Evolutionary conservation across 2,113 vertebrate species (phyloP), one percentile per base, ranked within the genome.

Genomic region (Hypocryptadius cinnamomeus): DNA sequence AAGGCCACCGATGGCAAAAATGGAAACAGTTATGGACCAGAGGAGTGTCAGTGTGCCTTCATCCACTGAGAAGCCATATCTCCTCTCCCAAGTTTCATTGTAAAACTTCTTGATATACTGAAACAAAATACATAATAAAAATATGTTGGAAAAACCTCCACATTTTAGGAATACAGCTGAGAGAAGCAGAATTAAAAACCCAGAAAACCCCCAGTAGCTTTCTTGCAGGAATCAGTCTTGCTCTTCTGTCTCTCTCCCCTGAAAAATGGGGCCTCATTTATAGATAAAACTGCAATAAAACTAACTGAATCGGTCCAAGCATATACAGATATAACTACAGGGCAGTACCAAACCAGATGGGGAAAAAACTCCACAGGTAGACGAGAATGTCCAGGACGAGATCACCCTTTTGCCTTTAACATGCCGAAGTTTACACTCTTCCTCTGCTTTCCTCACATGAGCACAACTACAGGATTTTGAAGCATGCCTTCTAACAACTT

Each of bases 11-110:
- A 99, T 98, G 70, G 99, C 98, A 90, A 99, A 99, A 95, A 99
- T 97, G 77, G 99, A 99, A 78, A 99, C 99, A 0, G 98, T 99
- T 96, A 99, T 33, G 15, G 99, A 99, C 99, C 99, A 99, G 47
- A 99, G 98, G 42, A 99, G 95, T 1, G 98, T 99, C 86, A 98
- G 68, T 0, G 96, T 98, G 72, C 97, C 95, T 5, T 92, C 90
- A 57, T 97, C 91, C 16, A 98, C 73, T 0, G 97, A 96, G 24
- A 97, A 95, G 17, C 97, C 97, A 0, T 98, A 98, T 28, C 98
- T 97, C 71, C 97, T 97, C 35, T 95, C 70, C 99, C 99, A 99
- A 6, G 98, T 98, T 83, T 97, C 95, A 69, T 99, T 99, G 97
- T 98, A 99, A 96, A 99, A 99, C 27, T 92, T 95, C 96, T 98